Conservation (phyloP, 2,888 invertebrate genomes). For the Cordilura impudica region DNA sequence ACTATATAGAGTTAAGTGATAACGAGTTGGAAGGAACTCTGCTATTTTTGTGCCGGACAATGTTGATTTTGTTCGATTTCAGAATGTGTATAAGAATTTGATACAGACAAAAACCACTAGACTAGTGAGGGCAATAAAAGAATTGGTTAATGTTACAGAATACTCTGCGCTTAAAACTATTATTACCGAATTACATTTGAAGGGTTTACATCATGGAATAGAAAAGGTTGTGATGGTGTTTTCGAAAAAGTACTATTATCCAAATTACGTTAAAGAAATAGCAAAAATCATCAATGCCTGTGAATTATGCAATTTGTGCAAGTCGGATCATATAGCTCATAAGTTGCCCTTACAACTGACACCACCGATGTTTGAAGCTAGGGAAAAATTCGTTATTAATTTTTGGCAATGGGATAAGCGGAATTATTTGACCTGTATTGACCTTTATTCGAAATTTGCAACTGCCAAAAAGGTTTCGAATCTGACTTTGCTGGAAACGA, state of each 20-base stretch:
- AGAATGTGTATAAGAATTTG: constrained; percentile 51
- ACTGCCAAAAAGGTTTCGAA: constrained; percentile 12
- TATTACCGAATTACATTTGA: not conserved
- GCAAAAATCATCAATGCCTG: constrained; percentile 49
- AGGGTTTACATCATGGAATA: constrained; percentile 45
- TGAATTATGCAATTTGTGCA: constrained; percentile 54
- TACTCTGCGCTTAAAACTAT: too few relatives aligned
- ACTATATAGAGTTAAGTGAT: constrained; percentile 8
- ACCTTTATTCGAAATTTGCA: constrained; percentile 48
- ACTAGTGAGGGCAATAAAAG: not conserved
- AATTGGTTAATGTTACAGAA: constrained; percentile 19
- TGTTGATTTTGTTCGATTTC: constrained; percentile 47
- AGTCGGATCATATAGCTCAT: constrained; percentile 47
- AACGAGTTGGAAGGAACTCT: constrained; percentile 17
- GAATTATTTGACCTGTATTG: constrained; percentile 53
- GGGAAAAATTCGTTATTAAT: too few relatives aligned
- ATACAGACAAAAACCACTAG: not conserved
- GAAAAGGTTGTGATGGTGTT: constrained; percentile 38
- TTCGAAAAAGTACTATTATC: constrained; percentile 34
- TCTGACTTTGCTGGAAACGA: constrained; percentile 40
- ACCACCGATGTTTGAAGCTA: constrained; percentile 17
- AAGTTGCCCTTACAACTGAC: constrained; percentile 57
- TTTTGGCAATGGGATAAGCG: constrained; percentile 52
- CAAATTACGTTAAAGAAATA: constrained; percentile 46
- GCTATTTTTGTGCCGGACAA: constrained; percentile 15